phyloP scores from a whole-genome alignment of 1,140 invertebrate genomes.

The Theocolax elegans region DNA sequence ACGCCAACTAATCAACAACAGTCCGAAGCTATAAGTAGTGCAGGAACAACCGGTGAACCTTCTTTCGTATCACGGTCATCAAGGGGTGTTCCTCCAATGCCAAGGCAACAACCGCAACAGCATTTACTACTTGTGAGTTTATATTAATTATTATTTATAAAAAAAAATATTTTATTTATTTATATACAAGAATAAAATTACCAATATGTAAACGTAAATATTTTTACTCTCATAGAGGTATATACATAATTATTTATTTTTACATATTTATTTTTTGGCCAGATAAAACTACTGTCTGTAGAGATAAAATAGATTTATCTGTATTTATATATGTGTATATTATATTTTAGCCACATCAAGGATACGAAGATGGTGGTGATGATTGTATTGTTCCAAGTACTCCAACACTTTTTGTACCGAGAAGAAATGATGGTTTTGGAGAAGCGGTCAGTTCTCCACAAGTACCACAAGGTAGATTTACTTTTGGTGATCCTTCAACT shows the following conservation, averaged over 20 bases:
- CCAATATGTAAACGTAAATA: too few relatives aligned
- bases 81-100: slow-evolving; percentile 61
- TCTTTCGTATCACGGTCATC: slow-evolving; percentile 62
- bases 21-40: slow-evolving; percentile 71
- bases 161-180: too few relatives aligned
- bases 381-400: slow-evolving; percentile 92
- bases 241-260: too few relatives aligned
- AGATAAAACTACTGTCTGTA: too few relatives aligned
- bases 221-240: too few relatives aligned
- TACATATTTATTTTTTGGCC: too few relatives aligned
- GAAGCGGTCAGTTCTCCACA: slow-evolving; percentile 92
- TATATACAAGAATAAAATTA: too few relatives aligned
- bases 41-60: slow-evolving; percentile 66
- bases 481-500: slow-evolving; percentile 73
- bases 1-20: slow-evolving; percentile 60
- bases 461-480: slow-evolving; percentile 78
- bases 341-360: slow-evolving; percentile 60
- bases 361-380: slow-evolving; percentile 79
- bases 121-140: slow-evolving; percentile 62
- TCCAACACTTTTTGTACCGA: slow-evolving; percentile 85
- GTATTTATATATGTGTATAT: neutral
- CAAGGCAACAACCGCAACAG: slow-evolving; percentile 62
- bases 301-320: too few relatives aligned
- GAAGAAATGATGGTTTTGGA: slow-evolving; percentile 88
- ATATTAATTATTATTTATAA: too few relatives aligned